Base-by-base conservation (phyloP, 2,797 vertebrate genomes). In the Pseudomugil gertrudae region DNA sequence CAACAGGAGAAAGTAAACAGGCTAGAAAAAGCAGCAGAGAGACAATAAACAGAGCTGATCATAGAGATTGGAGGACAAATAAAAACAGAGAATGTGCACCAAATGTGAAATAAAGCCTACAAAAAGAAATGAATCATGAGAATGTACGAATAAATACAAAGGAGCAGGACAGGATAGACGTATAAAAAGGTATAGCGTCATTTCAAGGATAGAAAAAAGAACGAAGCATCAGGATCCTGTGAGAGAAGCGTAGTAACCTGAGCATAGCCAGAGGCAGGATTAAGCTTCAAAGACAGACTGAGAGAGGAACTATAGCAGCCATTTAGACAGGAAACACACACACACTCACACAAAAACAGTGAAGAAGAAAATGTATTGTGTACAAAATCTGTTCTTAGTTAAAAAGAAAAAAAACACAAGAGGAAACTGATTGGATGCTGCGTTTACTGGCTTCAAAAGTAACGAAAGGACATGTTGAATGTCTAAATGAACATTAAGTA, bases 201-300 rank as follows among this genome's bases (percentile, higher is more conserved):
- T 45, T 66, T 74, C 32, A 50, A 50, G 58, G 38, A 61, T 54
- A 60, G 15, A 14, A 10, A 51, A 15, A 57, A 48, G 57, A 50
- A 63, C 27, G 40, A 43, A 17, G 14, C 10, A 48, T 7, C 43
- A 50, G 73, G 30, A 13, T 74, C 54, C 65, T 57, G 27, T 2
- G 50, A 59, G 69, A 70, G 56, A 54, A 19, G 27, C 13, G 32
- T 57, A 54, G 84, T 48, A 79, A 84, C 67, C 55, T 58, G 72
- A 76, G 69, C 35, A 30, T 36, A 56, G 67, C 58, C 61, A 26
- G 56, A 50, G 64, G 69, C 63, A 17, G 63, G 63, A 69, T 76
- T 56, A 64, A 57, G 36, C 69, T 69, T 69, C 24, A 47, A 40
- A 70, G 62, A 43, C 38, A 74, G 48, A 19, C 26, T 7, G 21